Evolutionary conservation across 2,113 vertebrate species (phyloP).

Genomic region (Pelodiscus sinensis): DNA sequence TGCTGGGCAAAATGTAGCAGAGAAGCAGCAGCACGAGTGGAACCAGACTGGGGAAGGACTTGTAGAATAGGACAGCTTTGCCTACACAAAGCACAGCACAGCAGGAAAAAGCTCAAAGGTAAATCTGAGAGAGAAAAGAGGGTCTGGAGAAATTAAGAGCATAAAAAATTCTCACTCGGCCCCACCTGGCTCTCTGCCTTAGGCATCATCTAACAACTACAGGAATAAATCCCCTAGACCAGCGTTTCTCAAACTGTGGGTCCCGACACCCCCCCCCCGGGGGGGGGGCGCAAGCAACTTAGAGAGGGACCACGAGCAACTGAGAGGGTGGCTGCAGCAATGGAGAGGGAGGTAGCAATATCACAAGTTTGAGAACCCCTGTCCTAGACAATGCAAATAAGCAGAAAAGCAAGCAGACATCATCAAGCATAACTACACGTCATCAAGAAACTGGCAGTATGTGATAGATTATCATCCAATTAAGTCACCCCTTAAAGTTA

Average conservation of each 20-base stretch:
- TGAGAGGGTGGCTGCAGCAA: too few relatives aligned
- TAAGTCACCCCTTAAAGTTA: not conserved
- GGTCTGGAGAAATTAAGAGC: not conserved
- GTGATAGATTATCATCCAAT: not conserved
- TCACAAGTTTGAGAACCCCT: too few relatives aligned
- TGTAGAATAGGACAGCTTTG: conserved; percentile 32
- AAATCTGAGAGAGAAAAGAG: not conserved
- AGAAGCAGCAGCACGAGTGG: conserved; percentile 29
- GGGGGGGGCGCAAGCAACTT: too few relatives aligned
- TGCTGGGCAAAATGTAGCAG: not conserved
- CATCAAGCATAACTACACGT: not conserved
- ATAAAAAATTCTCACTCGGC: not conserved
- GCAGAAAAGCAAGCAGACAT: not conserved
- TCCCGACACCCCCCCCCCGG: too few relatives aligned
- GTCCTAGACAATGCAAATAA: not conserved
- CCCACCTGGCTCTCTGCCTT: fast-evolving
- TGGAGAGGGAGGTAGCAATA: too few relatives aligned
- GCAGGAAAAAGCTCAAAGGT: conserved; percentile 45
- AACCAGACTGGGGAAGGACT: not conserved
- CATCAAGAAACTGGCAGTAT: not conserved
- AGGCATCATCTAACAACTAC: not conserved
- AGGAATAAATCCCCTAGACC: not conserved
- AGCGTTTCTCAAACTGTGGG: too few relatives aligned
- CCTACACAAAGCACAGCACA: not conserved
- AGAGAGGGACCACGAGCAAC: too few relatives aligned